phyloP scores from a whole-genome alignment of 2,797 vertebrate species.

The Pseudochromis fuscus region DNA sequence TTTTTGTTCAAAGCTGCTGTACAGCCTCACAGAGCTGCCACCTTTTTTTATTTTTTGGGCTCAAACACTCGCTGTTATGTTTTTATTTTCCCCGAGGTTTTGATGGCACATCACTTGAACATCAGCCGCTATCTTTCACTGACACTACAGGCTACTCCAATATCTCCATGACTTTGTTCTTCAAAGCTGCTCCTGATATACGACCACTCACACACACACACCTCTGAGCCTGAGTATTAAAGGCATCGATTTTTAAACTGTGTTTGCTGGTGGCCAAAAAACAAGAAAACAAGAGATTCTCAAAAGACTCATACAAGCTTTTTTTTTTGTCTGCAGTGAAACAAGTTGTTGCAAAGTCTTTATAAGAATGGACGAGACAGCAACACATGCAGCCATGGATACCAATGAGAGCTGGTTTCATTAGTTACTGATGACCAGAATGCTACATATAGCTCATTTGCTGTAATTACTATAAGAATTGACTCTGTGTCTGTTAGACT shows the following conservation, averaged over 20 bases:
- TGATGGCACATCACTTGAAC: constrained; percentile 18
- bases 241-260: constrained; percentile 61
- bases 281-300: constrained; percentile 32
- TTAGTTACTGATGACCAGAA: constrained; percentile 27
- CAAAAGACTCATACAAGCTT: constrained; percentile 4
- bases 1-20: background rate
- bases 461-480: constrained; percentile 42
- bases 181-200: constrained; percentile 51
- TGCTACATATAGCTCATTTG: constrained; percentile 33
- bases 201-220: constrained; percentile 20
- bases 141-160: constrained; percentile 30
- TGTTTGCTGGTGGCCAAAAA: constrained; percentile 37
- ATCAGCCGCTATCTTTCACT: constrained; percentile 19
- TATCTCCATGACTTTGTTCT: constrained; percentile 32
- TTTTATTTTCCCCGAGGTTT: constrained; percentile 1
- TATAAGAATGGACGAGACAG: background rate
- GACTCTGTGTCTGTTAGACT: constrained; percentile 10
- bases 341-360: constrained; percentile 13
- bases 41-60: background rate
- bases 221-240: constrained; percentile 53
- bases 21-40: background rate
- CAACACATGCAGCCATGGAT: background rate
- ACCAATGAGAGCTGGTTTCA: constrained; percentile 7
- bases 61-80: background rate
- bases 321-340: constrained; percentile 9